These are phyloP conservation scores for Scaptomyza parva DNA, from an alignment of 2,888 invertebrate genomes.

Conservation along the genomic window DNA sequence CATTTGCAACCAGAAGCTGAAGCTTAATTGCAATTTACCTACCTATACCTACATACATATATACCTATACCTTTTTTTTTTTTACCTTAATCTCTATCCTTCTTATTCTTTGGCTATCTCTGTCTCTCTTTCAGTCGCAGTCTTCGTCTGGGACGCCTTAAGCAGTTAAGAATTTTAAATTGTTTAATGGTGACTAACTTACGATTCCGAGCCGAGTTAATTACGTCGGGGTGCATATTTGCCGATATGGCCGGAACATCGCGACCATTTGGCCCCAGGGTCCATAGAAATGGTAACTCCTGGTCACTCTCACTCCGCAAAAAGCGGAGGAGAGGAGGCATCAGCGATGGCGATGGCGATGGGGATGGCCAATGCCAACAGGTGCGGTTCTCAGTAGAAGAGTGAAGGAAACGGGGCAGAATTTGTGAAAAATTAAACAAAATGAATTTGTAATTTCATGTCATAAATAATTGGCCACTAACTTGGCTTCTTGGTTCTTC, in stretches of 20 bases:
- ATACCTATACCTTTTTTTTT: too few species aligned
- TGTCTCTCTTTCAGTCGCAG: conserved; percentile 9
- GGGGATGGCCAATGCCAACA: conserved; percentile 60
- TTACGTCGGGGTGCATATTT: conserved; percentile 81
- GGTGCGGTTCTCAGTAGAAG: conserved; percentile 49
- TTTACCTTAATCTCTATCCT: conserved; percentile 1
- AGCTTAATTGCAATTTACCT: conserved; percentile 84
- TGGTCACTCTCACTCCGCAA: conserved; percentile 57
- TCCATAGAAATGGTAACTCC: conserved; percentile 70
- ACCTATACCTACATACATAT: too few species aligned
- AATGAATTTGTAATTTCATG: conserved; percentile 84
- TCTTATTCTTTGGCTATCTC: background rate
- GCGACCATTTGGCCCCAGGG: conserved; percentile 52
- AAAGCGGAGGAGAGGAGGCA: background rate
- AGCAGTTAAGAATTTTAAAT: conserved; percentile 80
- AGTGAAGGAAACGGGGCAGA: conserved; percentile 20
- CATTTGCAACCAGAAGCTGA: conserved; percentile 83
- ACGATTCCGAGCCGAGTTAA: conserved; percentile 80
- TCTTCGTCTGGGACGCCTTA: conserved; percentile 37
- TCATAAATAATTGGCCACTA: conserved; percentile 84
- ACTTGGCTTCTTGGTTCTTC: conserved; percentile 60
- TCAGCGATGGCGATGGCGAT: conserved; percentile 12
- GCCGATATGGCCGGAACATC: conserved; percentile 68
- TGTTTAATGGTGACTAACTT: conserved; percentile 81
- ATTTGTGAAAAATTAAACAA: conserved; percentile 84